Base-by-base conservation (phyloP, 1,140 invertebrate genomes). In the Halictus rubicundus region DNA sequence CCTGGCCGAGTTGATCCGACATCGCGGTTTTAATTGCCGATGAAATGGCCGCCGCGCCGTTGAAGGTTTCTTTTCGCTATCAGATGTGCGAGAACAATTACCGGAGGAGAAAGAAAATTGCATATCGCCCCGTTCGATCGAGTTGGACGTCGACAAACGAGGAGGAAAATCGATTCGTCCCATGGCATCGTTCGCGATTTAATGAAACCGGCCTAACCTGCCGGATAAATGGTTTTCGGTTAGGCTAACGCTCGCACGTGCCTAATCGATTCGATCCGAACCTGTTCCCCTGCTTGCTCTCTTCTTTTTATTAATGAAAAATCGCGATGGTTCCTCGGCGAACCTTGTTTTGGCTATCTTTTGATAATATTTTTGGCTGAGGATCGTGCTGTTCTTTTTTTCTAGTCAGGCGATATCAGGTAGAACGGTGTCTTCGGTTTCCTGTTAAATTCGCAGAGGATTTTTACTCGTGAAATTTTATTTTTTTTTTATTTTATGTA, bases 201-300 rank as follows among this genome's bases (percentile, higher is more conserved):
- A 25, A 66, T 23, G 64, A 66, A 66, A 66, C 64, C 12, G 27
- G 39, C n/a, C 64, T 65, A 39, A 65, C 64, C 64, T 14, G 14
- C 64, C 5, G 39, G 21, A 66, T 66, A 66, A 66, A 66, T 23
- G 39, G 21, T 66, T 66, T 46, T 25, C n/a, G n/a, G 64, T 66
- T 66, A 46, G 64, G 1, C 23, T 46, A 46, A 66, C 37, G 23
- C 37, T 16, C 16, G 64, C 9, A 66, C 64, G 64, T 66, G 64
- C 37, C 46, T 16, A 46, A 66, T 66, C 64, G 64, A 66, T 66
- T 23, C 39, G n/a, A 23, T 39, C 49, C 23, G 37, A n/a, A 19
- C 37, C 25, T 12, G 12, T 61, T 25, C 3, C 27, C 27, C 27
- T 14, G 14, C 25, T 4, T 14, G 14, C 25, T 16, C 12, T 32